These are phyloP conservation scores for Plecotus auritus DNA, from an alignment of 2,113 vertebrate genomes.

Conservation along the genomic window DNA sequence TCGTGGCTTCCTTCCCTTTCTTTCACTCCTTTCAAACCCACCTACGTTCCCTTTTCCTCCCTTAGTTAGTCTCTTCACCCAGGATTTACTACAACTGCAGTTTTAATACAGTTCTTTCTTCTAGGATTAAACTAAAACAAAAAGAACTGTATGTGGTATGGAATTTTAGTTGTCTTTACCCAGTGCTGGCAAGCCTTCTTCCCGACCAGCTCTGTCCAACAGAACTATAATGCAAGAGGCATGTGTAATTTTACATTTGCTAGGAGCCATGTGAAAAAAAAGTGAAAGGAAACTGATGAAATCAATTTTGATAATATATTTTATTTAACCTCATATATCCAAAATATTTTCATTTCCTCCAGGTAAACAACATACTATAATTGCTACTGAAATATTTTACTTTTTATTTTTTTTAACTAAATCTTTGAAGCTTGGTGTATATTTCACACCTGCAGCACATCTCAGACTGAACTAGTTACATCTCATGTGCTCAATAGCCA, in stretches of 20 bases:
- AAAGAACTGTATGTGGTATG: background rate
- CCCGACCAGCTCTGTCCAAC: no score
- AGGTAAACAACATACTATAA: background rate
- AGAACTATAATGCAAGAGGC: background rate
- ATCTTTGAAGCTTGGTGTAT: background rate
- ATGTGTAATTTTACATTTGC: background rate
- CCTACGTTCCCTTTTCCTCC: background rate
- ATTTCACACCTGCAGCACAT: background rate
- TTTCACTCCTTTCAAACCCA: background rate
- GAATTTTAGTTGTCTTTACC: background rate
- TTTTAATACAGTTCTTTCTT: background rate
- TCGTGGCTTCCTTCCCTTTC: background rate
- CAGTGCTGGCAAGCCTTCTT: background rate
- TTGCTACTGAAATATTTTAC: background rate
- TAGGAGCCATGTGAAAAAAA: background rate
- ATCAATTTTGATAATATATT: background rate
- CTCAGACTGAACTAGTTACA: background rate
- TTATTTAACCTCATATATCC: background rate
- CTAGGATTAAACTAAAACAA: background rate
- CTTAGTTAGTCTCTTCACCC: background rate
- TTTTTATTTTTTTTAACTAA: background rate
- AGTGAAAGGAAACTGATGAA: conserved; percentile 6
- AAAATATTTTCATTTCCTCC: background rate
- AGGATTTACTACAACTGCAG: background rate
- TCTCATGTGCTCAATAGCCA: background rate